phyloP scores from a whole-genome alignment of 2,113 vertebrate species.

The Alectura lathami region DNA sequence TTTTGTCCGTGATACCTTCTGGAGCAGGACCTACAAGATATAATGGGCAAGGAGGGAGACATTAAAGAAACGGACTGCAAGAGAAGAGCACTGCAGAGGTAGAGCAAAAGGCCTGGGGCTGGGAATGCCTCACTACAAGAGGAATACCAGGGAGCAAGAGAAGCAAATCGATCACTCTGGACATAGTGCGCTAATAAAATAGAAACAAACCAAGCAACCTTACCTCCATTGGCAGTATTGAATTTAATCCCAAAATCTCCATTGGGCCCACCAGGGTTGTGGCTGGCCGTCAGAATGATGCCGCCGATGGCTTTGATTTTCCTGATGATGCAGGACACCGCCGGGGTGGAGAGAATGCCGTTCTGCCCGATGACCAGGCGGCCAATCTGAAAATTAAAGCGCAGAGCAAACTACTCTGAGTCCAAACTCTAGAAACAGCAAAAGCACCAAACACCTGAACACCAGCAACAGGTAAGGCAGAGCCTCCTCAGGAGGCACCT shows the following conservation, averaged over 20 bases:
- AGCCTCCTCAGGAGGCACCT: neutral
- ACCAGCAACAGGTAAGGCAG: rapidly evolving
- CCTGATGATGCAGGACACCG: constrained; percentile 96
- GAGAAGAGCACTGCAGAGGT: neutral
- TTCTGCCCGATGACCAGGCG: constrained; percentile 94
- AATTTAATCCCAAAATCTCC: constrained; percentile 99
- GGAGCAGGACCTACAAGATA: constrained; percentile 89
- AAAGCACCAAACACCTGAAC: neutral
- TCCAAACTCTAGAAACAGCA: neutral
- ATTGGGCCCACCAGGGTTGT: constrained; percentile 94
- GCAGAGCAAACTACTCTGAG: neutral
- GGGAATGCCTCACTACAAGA: neutral
- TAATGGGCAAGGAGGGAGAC: neutral
- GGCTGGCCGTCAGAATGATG: constrained; percentile 97
- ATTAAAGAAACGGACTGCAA: neutral
- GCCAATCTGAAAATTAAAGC: constrained; percentile 82
- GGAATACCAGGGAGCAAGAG: neutral
- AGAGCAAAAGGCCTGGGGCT: neutral
- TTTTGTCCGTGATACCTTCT: constrained; percentile 94
- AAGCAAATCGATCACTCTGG: neutral
- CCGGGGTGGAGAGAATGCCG: constrained; percentile 96
- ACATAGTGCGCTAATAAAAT: neutral
- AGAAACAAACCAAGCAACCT: neutral
- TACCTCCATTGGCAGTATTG: constrained; percentile 95
- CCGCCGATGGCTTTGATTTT: constrained; percentile 95